Percentiles rank a stretch among this genome's conserved stretches.
Evolutionary conservation across 2,888 invertebrate genomes (phyloP).

Genomic region (Boloria selene): DNA sequence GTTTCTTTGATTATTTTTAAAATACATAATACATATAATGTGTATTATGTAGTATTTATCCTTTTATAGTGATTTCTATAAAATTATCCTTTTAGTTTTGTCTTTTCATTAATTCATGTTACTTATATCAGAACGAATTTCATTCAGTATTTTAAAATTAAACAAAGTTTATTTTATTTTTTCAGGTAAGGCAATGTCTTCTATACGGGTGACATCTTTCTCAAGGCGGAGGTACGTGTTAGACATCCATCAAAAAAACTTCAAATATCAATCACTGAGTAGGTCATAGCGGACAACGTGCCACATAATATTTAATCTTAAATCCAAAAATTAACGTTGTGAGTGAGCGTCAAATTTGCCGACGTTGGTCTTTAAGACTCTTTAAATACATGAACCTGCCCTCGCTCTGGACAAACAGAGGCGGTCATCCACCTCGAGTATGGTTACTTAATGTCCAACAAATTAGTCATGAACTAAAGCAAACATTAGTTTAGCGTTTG

Average conservation of each 20-base stretch:
- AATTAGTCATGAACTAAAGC: conserved; percentile 68
- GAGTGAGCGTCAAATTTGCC: conserved; percentile 51
- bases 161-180: conserved; percentile 52
- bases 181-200: conserved; percentile 80
- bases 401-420: conserved; percentile 62
- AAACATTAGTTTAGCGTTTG: conserved; percentile 65
- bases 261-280: conserved; percentile 41
- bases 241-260: conserved; percentile 58
- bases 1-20: too few relatives aligned
- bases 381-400: conserved; percentile 62
- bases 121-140: too few relatives aligned
- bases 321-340: conserved; percentile 34
- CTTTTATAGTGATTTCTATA: too few relatives aligned
- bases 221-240: conserved; percentile 65
- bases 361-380: conserved; percentile 45
- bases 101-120: too few relatives aligned
- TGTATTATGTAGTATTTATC: too few relatives aligned
- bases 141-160: neutral
- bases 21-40: too few relatives aligned
- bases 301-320: conserved; percentile 47
- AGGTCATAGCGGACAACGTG: conserved; percentile 54
- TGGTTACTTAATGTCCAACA: conserved; percentile 73
- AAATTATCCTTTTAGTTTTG: too few relatives aligned
- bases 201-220: conserved; percentile 71
- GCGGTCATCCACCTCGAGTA: conserved; percentile 71